Evolutionary conservation across 2,113 vertebrate species (phyloP).

Genomic region (Erythrolamprus reginae): DNA sequence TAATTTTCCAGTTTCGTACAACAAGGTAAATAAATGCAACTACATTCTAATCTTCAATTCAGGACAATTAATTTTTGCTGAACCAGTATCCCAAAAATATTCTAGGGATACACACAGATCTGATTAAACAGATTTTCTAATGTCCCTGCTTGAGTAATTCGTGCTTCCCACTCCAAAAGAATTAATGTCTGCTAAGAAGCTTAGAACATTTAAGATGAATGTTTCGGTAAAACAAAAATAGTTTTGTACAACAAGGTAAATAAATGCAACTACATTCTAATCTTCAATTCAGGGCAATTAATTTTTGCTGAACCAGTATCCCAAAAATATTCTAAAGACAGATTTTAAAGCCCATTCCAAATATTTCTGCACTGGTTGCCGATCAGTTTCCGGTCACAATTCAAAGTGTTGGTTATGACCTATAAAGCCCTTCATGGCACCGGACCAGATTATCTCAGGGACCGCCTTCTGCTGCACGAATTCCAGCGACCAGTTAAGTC

Average conservation of each 20-base stretch:
- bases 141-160: background rate
- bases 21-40: background rate
- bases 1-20: background rate
- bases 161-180: background rate
- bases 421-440: too few species aligned
- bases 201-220: background rate
- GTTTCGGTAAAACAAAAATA: background rate
- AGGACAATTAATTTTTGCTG: background rate
- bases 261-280: background rate
- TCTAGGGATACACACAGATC: background rate
- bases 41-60: background rate
- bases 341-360: background rate
- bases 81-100: background rate
- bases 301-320: background rate
- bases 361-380: too few species aligned
- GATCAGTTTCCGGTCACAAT: too few species aligned
- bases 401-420: too few species aligned
- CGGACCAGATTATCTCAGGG: too few species aligned
- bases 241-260: background rate
- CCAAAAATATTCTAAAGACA: background rate
- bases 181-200: background rate
- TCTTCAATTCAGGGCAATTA: background rate
- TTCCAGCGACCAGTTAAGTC: too few species aligned
- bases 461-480: too few species aligned
- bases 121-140: constrained; percentile 18